Evolutionary conservation across 1,140 invertebrate genomes (phyloP).

Genomic region (Zophobas atratus): DNA sequence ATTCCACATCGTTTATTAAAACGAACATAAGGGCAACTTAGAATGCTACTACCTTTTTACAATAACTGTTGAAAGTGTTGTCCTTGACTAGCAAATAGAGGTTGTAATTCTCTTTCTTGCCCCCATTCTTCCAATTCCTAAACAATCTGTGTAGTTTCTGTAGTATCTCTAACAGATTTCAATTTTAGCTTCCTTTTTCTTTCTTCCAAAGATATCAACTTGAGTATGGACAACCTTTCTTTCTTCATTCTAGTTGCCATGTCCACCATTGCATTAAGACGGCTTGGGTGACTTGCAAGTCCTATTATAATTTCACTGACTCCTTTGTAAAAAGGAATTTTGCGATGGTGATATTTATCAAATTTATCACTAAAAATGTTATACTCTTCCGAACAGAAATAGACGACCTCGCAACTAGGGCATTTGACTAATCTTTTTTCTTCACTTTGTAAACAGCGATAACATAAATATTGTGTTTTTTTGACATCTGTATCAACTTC

Average conservation of each 20-base stretch:
- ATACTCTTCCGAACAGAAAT: slow-evolving; percentile 61
- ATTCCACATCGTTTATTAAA: too few species aligned
- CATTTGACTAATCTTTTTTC: slow-evolving; percentile 55
- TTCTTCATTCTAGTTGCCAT: slow-evolving; percentile 8
- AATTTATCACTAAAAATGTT: slow-evolving; percentile 57
- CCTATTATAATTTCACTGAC: slow-evolving; percentile 26
- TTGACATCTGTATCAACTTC: slow-evolving; percentile 45
- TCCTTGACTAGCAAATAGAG: too few species aligned
- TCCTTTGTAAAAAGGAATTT: slow-evolving; percentile 56
- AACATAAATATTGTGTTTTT: slow-evolving; percentile 60
- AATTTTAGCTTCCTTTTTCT: too few species aligned
- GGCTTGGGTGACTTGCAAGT: neutral
- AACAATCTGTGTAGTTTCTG: too few species aligned
- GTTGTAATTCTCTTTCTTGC: too few species aligned
- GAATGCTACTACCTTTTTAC: too few species aligned
- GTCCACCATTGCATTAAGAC: neutral
- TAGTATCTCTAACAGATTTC: too few species aligned
- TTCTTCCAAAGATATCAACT: slow-evolving; percentile 5
- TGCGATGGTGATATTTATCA: slow-evolving; percentile 53
- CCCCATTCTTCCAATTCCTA: too few species aligned
- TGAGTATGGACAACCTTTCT: slow-evolving; percentile 1
- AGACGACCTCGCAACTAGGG: slow-evolving; percentile 58
- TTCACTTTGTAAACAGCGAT: slow-evolving; percentile 56
- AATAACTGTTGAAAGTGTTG: too few species aligned
- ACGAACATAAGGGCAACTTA: too few species aligned